These are phyloP conservation scores for Hylaeus volcanicus DNA, from an alignment of 1,140 invertebrate genomes.

Conservation along the genomic window DNA sequence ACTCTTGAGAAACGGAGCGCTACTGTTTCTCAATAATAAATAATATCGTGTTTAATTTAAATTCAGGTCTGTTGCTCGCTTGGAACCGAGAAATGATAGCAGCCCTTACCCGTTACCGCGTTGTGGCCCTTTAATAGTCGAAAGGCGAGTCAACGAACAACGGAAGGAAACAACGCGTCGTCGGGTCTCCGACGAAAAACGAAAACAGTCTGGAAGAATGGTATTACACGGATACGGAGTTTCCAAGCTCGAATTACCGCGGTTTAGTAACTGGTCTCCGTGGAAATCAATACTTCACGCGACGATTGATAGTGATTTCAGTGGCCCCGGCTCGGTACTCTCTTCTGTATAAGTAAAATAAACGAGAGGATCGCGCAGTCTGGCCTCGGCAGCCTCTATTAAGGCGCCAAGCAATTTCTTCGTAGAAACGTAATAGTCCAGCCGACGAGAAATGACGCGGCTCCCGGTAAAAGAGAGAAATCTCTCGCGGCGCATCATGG, in stretches of 20 bases:
- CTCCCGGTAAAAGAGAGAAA: neutral
- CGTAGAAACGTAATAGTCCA: conserved; percentile 42
- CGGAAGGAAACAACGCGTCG: neutral
- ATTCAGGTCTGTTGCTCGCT: too few relatives aligned
- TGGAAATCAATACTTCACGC: conserved; percentile 47
- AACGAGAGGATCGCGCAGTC: conserved; percentile 12
- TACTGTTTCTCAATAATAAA: too few relatives aligned
- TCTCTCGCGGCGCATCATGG: neutral
- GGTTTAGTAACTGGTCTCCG: conserved; percentile 34
- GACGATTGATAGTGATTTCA: conserved; percentile 43
- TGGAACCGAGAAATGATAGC: too few relatives aligned
- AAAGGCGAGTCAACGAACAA: neutral
- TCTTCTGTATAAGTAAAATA: conserved; percentile 42
- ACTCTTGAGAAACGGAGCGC: neutral
- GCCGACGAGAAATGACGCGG: conserved; percentile 2
- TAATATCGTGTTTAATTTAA: too few relatives aligned
- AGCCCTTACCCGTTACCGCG: too few relatives aligned
- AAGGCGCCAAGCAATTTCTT: conserved; percentile 41
- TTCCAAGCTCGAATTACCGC: conserved; percentile 45
- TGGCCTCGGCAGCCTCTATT: conserved; percentile 27
- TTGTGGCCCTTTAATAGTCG: neutral
- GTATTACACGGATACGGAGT: conserved; percentile 36
- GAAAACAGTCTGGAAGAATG: conserved; percentile 26
- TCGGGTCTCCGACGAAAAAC: neutral
- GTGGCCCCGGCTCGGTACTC: neutral